These are phyloP conservation scores for Psittacula derbiana DNA, from an alignment of 2,797 vertebrate species.

Conservation along the genomic window DNA sequence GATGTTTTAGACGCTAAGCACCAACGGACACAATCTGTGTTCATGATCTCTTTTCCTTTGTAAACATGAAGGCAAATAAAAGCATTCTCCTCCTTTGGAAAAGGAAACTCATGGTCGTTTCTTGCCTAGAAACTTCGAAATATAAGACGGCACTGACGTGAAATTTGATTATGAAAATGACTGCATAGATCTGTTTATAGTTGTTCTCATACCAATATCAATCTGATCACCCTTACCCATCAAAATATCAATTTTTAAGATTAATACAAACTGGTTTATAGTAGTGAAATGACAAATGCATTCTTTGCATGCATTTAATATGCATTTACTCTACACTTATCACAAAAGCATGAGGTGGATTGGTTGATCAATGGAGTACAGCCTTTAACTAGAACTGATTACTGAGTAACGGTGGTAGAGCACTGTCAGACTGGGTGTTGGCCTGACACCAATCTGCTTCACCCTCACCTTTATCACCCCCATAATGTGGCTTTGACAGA, in stretches of 20 bases:
- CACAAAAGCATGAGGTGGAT: fast-evolving
- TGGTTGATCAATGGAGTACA: background rate
- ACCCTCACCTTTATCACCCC: background rate
- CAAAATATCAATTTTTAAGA: background rate
- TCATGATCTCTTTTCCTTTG: background rate
- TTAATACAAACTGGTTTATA: background rate
- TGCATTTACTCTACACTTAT: background rate
- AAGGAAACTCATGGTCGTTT: background rate
- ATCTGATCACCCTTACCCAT: background rate
- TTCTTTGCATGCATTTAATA: background rate
- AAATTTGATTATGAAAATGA: background rate
- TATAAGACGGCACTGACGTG: background rate
- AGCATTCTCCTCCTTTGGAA: background rate
- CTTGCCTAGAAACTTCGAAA: background rate
- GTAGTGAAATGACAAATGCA: background rate
- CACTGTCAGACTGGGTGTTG: background rate
- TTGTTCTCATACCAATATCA: background rate
- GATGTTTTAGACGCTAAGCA: background rate
- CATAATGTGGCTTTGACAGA: background rate
- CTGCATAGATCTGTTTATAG: background rate
- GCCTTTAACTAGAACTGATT: background rate
- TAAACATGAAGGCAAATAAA: background rate
- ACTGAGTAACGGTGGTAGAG: fast-evolving
- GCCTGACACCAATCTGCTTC: background rate
- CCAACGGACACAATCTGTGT: background rate